These are phyloP conservation scores for Abramis brama DNA, from an alignment of 2,113 vertebrate genomes.

Conservation along the genomic window DNA sequence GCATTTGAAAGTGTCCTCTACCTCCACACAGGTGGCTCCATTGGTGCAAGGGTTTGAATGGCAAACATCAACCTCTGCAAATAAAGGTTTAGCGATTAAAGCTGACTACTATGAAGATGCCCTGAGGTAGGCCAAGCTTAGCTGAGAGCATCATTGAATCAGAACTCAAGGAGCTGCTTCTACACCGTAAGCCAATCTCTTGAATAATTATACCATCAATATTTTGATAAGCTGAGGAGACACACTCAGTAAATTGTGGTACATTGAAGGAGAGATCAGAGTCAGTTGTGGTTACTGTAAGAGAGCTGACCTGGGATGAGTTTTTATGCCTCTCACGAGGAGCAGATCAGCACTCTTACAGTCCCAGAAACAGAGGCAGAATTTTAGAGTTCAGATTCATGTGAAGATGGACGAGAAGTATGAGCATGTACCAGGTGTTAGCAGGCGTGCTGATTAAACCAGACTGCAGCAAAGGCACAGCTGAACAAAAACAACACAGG, in stretches of 20 bases:
- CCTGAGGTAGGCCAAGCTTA: conserved; percentile 57
- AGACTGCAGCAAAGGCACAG: conserved; percentile 64
- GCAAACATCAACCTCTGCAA: conserved; percentile 98
- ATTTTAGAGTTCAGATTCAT: conserved; percentile 54
- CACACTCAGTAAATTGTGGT: background rate
- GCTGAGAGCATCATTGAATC: conserved; percentile 57
- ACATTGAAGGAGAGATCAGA: conserved; percentile 6
- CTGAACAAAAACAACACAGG: conserved; percentile 68
- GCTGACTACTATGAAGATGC: conserved; percentile 64
- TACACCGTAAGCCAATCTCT: conserved; percentile 52
- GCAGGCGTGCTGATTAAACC: conserved; percentile 71
- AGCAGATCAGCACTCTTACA: conserved; percentile 17
- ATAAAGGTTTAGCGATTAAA: conserved; percentile 86
- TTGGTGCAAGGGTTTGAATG: conserved; percentile 94
- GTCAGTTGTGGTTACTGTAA: conserved; percentile 27
- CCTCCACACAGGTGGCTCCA: conserved; percentile 95
- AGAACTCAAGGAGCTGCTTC: conserved; percentile 67
- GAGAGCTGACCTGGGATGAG: conserved; percentile 55
- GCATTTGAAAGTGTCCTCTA: conserved; percentile 94
- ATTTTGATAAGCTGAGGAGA: conserved; percentile 4
- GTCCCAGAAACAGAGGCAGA: conserved; percentile 60
- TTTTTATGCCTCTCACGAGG: background rate
- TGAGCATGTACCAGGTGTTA: conserved; percentile 56
- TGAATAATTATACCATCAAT: conserved; percentile 25
- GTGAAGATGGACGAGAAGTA: conserved; percentile 39